Conservation (phyloP, 2,113 vertebrate species). For the Podocnemis expansa region DNA sequence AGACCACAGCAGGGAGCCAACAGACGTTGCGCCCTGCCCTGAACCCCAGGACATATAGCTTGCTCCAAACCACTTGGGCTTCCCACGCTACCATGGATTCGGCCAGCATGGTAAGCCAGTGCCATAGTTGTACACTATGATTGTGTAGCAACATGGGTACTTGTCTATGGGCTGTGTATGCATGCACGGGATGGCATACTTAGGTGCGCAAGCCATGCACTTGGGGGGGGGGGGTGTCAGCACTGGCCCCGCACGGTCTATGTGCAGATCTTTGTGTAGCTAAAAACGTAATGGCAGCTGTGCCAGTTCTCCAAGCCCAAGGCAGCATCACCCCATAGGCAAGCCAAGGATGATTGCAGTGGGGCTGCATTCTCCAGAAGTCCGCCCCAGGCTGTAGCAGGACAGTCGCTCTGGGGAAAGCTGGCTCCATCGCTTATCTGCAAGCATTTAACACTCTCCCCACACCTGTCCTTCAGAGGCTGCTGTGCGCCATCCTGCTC, state of each 20-base stretch:
- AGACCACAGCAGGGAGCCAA: background rate
- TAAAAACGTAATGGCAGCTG: background rate
- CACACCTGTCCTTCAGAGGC: background rate
- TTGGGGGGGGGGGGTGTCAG: too few species aligned
- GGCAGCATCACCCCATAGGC: too few species aligned
- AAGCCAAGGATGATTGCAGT: background rate
- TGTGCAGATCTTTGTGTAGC: background rate
- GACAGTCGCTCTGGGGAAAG: background rate
- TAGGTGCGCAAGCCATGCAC: too few species aligned
- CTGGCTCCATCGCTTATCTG: background rate
- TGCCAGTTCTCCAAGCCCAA: too few species aligned
- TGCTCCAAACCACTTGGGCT: background rate
- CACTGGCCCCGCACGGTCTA: too few species aligned
- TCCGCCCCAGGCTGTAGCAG: rapidly evolving
- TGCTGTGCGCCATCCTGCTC: background rate
- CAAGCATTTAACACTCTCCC: rapidly evolving
- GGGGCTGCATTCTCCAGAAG: background rate
- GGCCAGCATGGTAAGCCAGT: background rate
- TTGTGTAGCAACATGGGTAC: too few species aligned
- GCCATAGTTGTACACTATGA: rapidly evolving
- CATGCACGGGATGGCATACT: too few species aligned
- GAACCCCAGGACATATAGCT: background rate
- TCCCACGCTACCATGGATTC: background rate
- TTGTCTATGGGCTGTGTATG: background rate
- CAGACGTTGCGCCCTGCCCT: too few species aligned